Percentiles rank a stretch among this genome's conserved stretches.
These are phyloP conservation scores for Heliopora coerulea DNA, from an alignment of 92 coral and sea anemone genomes.

Conservation along the genomic window DNA sequence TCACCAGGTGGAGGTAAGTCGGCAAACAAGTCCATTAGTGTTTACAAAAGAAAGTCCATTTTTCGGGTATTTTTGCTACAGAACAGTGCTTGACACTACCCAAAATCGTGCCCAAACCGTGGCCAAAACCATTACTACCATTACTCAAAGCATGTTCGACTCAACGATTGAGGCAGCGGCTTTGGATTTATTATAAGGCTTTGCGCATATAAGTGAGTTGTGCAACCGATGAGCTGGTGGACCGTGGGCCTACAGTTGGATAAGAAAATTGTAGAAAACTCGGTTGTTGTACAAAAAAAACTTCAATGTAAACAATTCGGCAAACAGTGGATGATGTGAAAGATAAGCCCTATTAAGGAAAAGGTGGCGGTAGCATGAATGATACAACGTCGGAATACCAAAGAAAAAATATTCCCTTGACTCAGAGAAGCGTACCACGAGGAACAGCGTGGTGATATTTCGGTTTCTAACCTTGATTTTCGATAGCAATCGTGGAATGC, in stretches of 20 bases:
- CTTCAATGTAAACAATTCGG: conserved; percentile 14
- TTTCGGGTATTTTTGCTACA: too few relatives aligned
- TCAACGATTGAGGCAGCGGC: too few relatives aligned
- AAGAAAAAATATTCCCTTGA: not conserved
- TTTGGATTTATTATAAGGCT: not conserved
- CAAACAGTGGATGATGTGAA: conserved; percentile 11
- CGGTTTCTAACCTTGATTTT: not conserved
- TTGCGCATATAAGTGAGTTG: conserved; percentile 3
- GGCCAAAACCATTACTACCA: too few relatives aligned
- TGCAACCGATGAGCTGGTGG: not conserved
- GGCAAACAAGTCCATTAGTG: conserved; percentile 63
- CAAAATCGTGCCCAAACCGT: too few relatives aligned
- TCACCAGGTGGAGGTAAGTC: conserved; percentile 74
- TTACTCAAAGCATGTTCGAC: too few relatives aligned
- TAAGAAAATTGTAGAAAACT: not conserved
- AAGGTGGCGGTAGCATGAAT: not conserved
- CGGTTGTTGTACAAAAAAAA: not conserved
- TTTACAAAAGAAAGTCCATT: too few relatives aligned
- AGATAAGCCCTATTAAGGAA: conserved; percentile 9
- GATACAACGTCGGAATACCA: conserved; percentile 13
- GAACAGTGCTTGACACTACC: too few relatives aligned
- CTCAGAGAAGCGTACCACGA: not conserved
- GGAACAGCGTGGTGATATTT: not conserved
- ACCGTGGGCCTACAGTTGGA: not conserved
- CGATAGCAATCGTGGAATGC: conserved; percentile 20